Evolutionary conservation across 53 echinoderm and acorn worm genomes (phyloP), one percentile per base, ranked within the genome.

Genomic region (Stichopus horrens): DNA sequence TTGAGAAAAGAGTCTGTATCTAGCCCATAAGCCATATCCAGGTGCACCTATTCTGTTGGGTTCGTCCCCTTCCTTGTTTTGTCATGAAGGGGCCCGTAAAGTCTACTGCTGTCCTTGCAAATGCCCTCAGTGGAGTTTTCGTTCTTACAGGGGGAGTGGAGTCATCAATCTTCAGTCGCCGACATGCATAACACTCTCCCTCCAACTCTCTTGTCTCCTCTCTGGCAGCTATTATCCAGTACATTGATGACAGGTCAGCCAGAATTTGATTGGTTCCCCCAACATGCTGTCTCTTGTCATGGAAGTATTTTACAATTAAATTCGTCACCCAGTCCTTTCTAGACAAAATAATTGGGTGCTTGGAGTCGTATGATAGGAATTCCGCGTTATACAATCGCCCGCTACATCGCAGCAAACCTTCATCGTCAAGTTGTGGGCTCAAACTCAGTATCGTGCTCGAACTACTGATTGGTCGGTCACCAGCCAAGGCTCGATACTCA

Each of bases 81-180:
- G 90, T 86, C 66, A 90, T 55, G 55, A 90, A 85, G 4, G 90
- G 90, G 14, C 90, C 90, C 4, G 83, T 86, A 75, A 73, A 90
- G 18, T 90, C 90, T 1, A 85, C 58, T 37, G 89, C 66, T 23
- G 81, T 67, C 52, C 80, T 19, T 11, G 80, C 71, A 52, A 89
- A 89, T 11, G 80, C 89, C 21, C 80, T 84, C 51, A 88, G 37
- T 4, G 88, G 58, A 22, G 18, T 16, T 13, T 77, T 88, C 58
- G 82, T 52, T 23, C 89, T 58, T 5, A 59, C 54, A 9, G 7
- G 3, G 5, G 89, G 89, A 59, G 82, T 63, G 7, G 89, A 80
- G 9, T 79, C 80, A 79, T 81, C 82, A n/a, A 88, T 58, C 54
- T 75, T 88, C 14, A 7, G 57, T 23, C 74, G 55, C 76, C 18